A percentile compares a stretch with the other conserved stretches of the same genome.
phyloP scores from a whole-genome alignment of 1,140 invertebrate genomes.

The Pseudachorutes palmiensis region DNA sequence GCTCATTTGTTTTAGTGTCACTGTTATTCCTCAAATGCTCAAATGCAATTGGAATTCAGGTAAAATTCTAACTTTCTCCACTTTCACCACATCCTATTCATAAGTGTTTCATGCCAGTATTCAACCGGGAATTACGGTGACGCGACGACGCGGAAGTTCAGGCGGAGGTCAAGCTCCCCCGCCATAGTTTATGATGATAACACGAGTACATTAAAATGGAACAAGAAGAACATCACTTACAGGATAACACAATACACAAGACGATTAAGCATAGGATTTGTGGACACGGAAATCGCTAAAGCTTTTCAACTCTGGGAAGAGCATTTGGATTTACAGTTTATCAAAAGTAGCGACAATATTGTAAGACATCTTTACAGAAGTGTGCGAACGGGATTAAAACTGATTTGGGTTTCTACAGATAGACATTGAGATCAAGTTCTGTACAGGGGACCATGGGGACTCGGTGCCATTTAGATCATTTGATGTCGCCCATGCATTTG shows the following conservation, averaged over 20 bases:
- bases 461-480: not conserved
- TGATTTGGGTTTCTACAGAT: not conserved
- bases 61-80: too few species aligned
- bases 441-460: not conserved
- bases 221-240: not conserved
- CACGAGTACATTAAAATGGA: not conserved
- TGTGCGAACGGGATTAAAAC: not conserved
- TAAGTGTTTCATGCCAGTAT: too few species aligned
- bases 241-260: not conserved
- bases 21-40: too few species aligned
- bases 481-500: not conserved
- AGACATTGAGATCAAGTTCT: slow-evolving; percentile 10
- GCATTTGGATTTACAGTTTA: not conserved
- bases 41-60: too few species aligned
- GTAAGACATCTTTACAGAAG: not conserved
- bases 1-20: too few species aligned
- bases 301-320: slow-evolving; percentile 8
- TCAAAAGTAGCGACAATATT: not conserved
- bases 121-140: too few species aligned
- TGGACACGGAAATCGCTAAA: not conserved
- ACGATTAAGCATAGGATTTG: not conserved
- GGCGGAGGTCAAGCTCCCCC: not conserved
- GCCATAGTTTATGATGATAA: not conserved
- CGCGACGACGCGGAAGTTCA: too few species aligned
- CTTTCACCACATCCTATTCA: too few species aligned